Percentiles rank a stretch among this genome's conserved stretches.
Evolutionary conservation across 2,113 vertebrate genomes (phyloP).

Genomic region (Brienomyrus brachyistius): DNA sequence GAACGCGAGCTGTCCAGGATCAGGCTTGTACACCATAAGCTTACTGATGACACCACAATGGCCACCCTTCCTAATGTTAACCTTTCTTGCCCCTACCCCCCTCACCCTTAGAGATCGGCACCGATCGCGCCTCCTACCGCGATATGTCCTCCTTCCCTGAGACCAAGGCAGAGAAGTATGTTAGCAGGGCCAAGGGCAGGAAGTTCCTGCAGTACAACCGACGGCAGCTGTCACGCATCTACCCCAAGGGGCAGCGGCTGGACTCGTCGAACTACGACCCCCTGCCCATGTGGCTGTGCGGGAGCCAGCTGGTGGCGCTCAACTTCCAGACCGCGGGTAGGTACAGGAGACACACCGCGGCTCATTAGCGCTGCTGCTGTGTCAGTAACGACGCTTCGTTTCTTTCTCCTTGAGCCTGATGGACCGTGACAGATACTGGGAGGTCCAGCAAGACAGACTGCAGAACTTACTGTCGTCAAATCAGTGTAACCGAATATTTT

Average conservation of each 20-base stretch:
- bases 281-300: constrained; percentile 97
- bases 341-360: not conserved
- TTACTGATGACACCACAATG: not conserved
- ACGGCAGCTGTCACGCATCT: constrained; percentile 92
- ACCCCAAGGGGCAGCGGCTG: constrained; percentile 91
- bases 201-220: constrained; percentile 97
- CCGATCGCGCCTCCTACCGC: constrained; percentile 86
- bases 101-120: constrained; percentile 76
- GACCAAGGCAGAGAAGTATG: constrained; percentile 94
- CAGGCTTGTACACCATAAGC: not conserved
- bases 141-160: constrained; percentile 98
- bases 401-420: not conserved
- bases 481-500: not conserved
- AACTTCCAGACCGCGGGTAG: constrained; percentile 97
- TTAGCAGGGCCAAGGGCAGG: constrained; percentile 92
- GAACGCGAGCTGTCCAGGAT: not conserved
- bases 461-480: not conserved
- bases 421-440: not conserved
- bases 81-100: not conserved
- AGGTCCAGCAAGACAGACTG: not conserved
- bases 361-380: not conserved
- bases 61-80: not conserved
- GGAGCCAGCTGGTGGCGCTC: constrained; percentile 92
- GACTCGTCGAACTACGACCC: constrained; percentile 98
- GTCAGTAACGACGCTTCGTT: not conserved